phyloP scores from a whole-genome alignment of 2,888 invertebrate genomes.

The Meghimatium bilineatum region DNA sequence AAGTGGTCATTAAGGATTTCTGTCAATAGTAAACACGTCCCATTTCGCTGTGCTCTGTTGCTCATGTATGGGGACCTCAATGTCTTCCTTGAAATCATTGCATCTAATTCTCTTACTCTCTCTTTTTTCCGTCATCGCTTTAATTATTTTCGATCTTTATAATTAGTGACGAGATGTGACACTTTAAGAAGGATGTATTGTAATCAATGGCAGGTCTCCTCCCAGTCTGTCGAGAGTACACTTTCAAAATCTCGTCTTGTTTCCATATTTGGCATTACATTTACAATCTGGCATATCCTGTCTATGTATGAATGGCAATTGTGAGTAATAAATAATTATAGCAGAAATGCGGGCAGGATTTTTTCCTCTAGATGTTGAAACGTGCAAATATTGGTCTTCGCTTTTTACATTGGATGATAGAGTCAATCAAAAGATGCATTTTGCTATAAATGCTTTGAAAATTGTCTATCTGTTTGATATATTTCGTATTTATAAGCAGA shows the following conservation, averaged over 20 bases:
- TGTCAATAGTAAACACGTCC: constrained; percentile 24
- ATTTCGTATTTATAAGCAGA: neutral
- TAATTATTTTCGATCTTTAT: constrained; percentile 35
- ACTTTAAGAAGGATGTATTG: constrained; percentile 1
- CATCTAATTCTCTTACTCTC: neutral
- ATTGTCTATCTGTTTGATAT: neutral
- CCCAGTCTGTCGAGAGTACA: neutral
- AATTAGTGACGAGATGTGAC: constrained; percentile 6
- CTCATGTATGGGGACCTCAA: constrained; percentile 12
- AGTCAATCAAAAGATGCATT: neutral
- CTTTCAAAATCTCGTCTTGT: constrained; percentile 3
- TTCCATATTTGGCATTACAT: constrained; percentile 17
- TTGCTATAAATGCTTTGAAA: neutral
- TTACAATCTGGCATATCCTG: constrained; percentile 26
- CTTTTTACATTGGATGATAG: neutral
- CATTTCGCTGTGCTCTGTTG: constrained; percentile 22
- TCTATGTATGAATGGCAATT: neutral
- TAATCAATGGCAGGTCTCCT: neutral
- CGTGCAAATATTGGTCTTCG: neutral
- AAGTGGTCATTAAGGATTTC: constrained; percentile 34
- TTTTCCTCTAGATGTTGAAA: constrained; percentile 1
- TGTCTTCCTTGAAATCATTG: neutral
- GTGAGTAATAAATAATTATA: constrained; percentile 4
- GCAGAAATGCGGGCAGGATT: neutral
- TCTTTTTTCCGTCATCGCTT: constrained; percentile 30